Base-by-base conservation (phyloP, 2,797 vertebrate genomes). In the Loriculus beryllinus region DNA sequence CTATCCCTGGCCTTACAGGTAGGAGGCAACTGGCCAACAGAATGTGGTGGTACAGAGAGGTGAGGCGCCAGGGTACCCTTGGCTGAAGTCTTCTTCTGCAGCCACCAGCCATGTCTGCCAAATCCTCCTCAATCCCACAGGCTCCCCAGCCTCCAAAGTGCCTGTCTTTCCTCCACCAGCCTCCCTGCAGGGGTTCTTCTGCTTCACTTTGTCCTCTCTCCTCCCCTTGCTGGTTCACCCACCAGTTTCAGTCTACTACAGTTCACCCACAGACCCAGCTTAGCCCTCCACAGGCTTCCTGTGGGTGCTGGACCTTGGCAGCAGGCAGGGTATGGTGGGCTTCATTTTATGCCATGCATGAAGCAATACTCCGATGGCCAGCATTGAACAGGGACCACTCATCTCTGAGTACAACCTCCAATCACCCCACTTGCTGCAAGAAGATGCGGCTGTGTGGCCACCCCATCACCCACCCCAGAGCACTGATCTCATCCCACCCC, bases 361-460 rank as follows among this genome's bases (percentile, higher is more conserved):
- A 67, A 88, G 49, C 39, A 67, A 21, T 21, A n/a, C 6, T 43
- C 31, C 0, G 0, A 9, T 25, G 48, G 12, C 19, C 60, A 76
- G 3, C 0, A 0, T n/a, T 29, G 60, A 35, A 4, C 56, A 80
- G 39, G 29, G 47, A 80, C 33, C 0, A 0, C 14, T 15, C 8
- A 2, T 29, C 49, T 52, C 52, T 33, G 79, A 25, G 49, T 17
- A 25, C 28, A 72, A 33, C 25, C 37, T 40, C 59, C 3, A 3
- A 45, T 52, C 7, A 15, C 21, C 17, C 2, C 11, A 12, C 54
- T 49, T 19, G 59, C 45, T 69, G 23, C 19, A 60, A 71, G 43
- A 51, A 68, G 47, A 40, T 22, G 1, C 1, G 59, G 33, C 39
- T 18, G 12, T 3, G 5, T 40, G 19, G 23, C 33, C 35, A 47